Base-by-base conservation (phyloP, 2,888 invertebrate genomes). In the Plemyria rubiginata region DNA sequence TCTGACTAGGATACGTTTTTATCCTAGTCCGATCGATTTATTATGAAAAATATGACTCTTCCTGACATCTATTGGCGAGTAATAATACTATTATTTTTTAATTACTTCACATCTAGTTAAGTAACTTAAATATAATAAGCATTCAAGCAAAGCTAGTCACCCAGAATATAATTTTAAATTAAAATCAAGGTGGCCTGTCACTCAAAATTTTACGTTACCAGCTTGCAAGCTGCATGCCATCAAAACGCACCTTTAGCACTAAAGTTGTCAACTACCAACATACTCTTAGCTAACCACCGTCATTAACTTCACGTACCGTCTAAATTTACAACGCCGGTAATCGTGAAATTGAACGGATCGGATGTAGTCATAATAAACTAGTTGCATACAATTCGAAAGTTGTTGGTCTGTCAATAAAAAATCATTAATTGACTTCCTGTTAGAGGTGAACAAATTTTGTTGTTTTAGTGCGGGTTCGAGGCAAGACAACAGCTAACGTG, bases 381-480 rank as follows among this genome's bases (percentile, higher is more conserved):
- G 78, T 71, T 70, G 72, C 56, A 66, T 76, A 76, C 74, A 72
- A 76, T 79, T 84, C 75, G 86, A 87, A 87, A 87, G 86, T 83
- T 77, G 77, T 74, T 73, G 75, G 71, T 77, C 70, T 72, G 70
- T 77, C 78, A 84, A 88, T 87, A 88, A 87, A 83, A 82, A 61
- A 67, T 77, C 79, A 82, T 84, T 87, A 84, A 85, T 81, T 76
- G 77, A 87, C 87, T 88, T 89, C 89, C 88, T 84, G 87, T 81
- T 74, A 64, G 69, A 68, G 61, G 48, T 54, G 62, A 60, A 54
- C 56, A 48, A 55, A 62, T 62, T 63, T 60, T 64, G 64, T 68
- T 54, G 67, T 62, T 70, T 67, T 54, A 62, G 72, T 66, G 68
- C 66, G 68, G 32, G 32, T 22, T 22, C 3, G 3, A 22, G 3